Conservation (phyloP, 2,113 vertebrate genomes). For the Oxygymnocypris stewartii region DNA sequence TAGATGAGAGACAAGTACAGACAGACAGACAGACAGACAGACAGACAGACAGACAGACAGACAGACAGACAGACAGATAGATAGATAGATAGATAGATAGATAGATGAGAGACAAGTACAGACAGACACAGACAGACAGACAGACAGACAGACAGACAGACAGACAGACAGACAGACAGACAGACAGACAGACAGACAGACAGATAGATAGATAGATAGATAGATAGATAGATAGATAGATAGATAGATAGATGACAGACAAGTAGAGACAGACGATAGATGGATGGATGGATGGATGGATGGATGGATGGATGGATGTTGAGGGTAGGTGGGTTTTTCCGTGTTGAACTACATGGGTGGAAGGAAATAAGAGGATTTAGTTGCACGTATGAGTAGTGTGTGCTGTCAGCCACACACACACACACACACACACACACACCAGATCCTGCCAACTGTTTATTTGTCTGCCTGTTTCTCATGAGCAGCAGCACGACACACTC, state of each 20-base stretch:
- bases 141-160: neutral
- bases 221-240: constrained; percentile 31
- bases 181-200: neutral
- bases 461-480: constrained; percentile 46
- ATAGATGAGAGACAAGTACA: neutral
- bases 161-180: too few species aligned
- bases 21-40: too few species aligned
- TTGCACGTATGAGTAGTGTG: neutral
- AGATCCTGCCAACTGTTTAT: constrained; percentile 48
- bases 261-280: constrained; percentile 53
- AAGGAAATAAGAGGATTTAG: constrained; percentile 36
- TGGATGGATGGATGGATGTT: neutral
- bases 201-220: constrained; percentile 54
- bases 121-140: too few species aligned
- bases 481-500: constrained; percentile 17
- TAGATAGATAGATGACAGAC: constrained; percentile 51
- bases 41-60: neutral
- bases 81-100: constrained; percentile 52
- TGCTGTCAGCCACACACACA: constrained; percentile 1
- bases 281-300: neutral
- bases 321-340: neutral
- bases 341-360: neutral
- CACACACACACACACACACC: neutral
- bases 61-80: constrained; percentile 19
- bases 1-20: neutral